A percentile compares a stretch with the other conserved stretches of the same genome.
These are phyloP conservation scores for Squalus acanthias DNA, from an alignment of 2,797 vertebrate species.

Conservation along the genomic window DNA sequence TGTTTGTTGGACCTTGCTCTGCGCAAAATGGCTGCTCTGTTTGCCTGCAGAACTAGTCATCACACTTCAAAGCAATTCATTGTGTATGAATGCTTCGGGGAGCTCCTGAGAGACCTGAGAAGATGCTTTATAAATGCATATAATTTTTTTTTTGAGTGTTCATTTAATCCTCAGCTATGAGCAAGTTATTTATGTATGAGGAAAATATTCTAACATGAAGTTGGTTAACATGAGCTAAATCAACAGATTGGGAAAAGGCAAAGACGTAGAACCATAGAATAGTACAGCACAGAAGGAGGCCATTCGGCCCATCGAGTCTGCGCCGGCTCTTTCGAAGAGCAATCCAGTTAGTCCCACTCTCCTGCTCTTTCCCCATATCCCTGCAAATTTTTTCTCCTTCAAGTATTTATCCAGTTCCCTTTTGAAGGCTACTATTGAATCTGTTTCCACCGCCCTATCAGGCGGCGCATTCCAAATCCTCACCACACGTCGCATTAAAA, in stretches of 20 bases:
- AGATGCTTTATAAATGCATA: not conserved
- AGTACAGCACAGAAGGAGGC: too few species aligned
- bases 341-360: too few species aligned
- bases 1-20: not conserved
- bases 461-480: too few species aligned
- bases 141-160: not conserved
- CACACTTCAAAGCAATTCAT: not conserved
- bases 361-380: too few species aligned
- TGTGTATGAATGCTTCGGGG: not conserved
- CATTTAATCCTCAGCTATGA: not conserved
- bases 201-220: not conserved
- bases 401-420: too few species aligned
- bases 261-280: not conserved
- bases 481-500: too few species aligned
- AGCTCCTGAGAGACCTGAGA: not conserved
- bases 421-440: too few species aligned
- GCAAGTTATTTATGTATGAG: not conserved
- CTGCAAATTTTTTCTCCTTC: too few species aligned
- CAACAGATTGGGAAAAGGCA: not conserved
- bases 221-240: not conserved
- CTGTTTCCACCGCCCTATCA: too few species aligned
- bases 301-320: too few species aligned
- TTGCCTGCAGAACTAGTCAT: not conserved
- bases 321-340: too few species aligned
- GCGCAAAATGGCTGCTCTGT: not conserved